Percentiles rank a stretch among this genome's conserved stretches.
Conservation (phyloP, 2,888 invertebrate genomes). For the Heliconius sara region DNA sequence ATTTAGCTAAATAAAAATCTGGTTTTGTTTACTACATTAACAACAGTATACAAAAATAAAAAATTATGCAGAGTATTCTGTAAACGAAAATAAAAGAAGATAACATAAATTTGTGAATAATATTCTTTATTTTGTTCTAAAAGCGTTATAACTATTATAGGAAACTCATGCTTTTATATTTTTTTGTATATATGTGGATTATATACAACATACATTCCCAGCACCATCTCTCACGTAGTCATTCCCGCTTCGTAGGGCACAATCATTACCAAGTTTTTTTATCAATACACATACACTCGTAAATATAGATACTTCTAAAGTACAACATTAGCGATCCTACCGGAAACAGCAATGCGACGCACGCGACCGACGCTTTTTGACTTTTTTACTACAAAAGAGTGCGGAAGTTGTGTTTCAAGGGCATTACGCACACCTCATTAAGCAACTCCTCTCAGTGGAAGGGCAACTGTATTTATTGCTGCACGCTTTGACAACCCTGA, state of each 20-base stretch:
- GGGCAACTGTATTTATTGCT: slow-evolving; percentile 74
- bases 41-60: no score
- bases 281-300: slow-evolving; percentile 23
- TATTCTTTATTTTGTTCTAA: no score
- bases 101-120: no score
- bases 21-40: no score
- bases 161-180: no score
- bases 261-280: slow-evolving; percentile 24
- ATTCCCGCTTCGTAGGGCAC: neutral
- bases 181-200: neutral
- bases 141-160: no score
- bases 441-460: slow-evolving; percentile 67
- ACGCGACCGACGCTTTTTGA: slow-evolving; percentile 47
- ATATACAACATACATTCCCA: neutral
- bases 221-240: neutral
- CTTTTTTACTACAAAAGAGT: slow-evolving; percentile 77
- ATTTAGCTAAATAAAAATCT: no score
- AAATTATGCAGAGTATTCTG: no score
- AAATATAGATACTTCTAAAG: slow-evolving; percentile 43
- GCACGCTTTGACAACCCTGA: slow-evolving; percentile 74
- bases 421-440: slow-evolving; percentile 81
- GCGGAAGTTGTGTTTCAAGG: slow-evolving; percentile 77
- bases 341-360: slow-evolving; percentile 41
- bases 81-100: no score
- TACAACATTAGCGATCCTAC: slow-evolving; percentile 47